A percentile compares a stretch with the other conserved stretches of the same genome.
Conservation (phyloP, 2,113 vertebrate species). For the Menidia beryllina region DNA sequence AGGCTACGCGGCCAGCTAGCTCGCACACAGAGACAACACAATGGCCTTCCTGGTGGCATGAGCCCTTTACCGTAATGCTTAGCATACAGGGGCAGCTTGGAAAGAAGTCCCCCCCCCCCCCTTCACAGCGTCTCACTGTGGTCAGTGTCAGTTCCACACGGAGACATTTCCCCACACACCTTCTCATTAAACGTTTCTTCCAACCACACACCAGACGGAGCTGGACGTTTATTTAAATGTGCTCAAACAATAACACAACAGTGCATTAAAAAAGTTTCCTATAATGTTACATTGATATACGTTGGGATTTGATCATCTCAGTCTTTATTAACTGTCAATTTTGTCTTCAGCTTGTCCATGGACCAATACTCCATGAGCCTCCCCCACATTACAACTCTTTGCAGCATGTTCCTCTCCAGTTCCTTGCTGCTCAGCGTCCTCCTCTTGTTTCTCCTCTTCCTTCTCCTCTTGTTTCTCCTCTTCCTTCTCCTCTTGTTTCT, state of each 20-base stretch:
- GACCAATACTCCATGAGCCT: constrained; percentile 25
- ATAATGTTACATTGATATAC: constrained; percentile 11
- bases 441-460: constrained; percentile 48
- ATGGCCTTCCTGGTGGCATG: constrained; percentile 53
- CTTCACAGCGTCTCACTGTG: neutral
- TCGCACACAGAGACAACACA: constrained; percentile 41
- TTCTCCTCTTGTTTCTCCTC: constrained; percentile 31
- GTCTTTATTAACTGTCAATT: constrained; percentile 20
- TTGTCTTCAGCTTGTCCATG: constrained; percentile 50
- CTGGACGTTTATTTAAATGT: neutral
- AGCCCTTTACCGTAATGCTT: constrained; percentile 66
- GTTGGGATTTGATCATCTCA: constrained; percentile 55
- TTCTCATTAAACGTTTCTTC: constrained; percentile 1
- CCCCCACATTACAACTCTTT: constrained; percentile 32
- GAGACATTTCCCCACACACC: neutral
- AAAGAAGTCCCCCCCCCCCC: neutral
- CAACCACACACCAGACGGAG: constrained; percentile 16
- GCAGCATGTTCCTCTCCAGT: constrained; percentile 11
- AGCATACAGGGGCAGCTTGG: neutral
- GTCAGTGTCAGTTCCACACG: neutral
- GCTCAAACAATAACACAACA: constrained; percentile 12
- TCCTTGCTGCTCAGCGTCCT: constrained; percentile 30
- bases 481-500: constrained; percentile 8
- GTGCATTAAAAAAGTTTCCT: neutral
- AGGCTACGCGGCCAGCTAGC: neutral